These are phyloP conservation scores for Pseudoips prasinana DNA, from an alignment of 2,888 invertebrate genomes.

Conservation along the genomic window DNA sequence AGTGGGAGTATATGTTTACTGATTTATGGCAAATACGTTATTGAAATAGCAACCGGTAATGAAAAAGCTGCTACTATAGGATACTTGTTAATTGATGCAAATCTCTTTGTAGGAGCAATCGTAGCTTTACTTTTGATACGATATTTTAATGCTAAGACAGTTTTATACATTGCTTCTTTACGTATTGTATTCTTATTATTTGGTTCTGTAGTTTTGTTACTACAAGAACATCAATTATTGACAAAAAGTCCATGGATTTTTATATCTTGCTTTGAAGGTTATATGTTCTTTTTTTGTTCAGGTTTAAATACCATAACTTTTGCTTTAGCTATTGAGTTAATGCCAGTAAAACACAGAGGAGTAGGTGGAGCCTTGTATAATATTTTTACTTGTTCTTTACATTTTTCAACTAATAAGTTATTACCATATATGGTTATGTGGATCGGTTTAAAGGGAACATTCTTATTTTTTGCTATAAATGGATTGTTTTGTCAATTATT, in stretches of 20 bases:
- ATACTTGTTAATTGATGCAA: neutral
- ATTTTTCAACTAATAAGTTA: constrained; percentile 15
- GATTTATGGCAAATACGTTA: constrained; percentile 1
- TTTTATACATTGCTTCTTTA: constrained; percentile 7
- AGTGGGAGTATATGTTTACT: neutral
- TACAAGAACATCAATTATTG: neutral
- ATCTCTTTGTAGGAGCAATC: constrained; percentile 6
- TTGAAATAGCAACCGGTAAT: constrained; percentile 1
- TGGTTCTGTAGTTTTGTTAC: neutral
- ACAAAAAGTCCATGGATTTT: constrained; percentile 3
- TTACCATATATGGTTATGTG: constrained; percentile 14
- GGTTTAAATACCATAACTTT: constrained; percentile 17
- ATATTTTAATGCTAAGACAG: constrained; percentile 18
- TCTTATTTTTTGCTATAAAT: constrained; percentile 8
- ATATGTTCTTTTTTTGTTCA: constrained; percentile 9
- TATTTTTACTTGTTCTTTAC: constrained; percentile 15
- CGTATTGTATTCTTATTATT: constrained; percentile 4
- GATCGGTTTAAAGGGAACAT: constrained; percentile 16
- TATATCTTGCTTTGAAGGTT: constrained; percentile 12
- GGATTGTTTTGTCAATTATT: constrained; percentile 5
- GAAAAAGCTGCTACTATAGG: neutral
- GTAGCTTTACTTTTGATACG: constrained; percentile 15
- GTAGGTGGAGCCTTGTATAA: constrained; percentile 23
- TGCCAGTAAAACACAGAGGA: constrained; percentile 31
- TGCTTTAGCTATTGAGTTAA: constrained; percentile 22